Percentiles rank a stretch among this genome's conserved stretches.
Conservation (phyloP, 2,888 invertebrate species). For the Cenopis cana region DNA sequence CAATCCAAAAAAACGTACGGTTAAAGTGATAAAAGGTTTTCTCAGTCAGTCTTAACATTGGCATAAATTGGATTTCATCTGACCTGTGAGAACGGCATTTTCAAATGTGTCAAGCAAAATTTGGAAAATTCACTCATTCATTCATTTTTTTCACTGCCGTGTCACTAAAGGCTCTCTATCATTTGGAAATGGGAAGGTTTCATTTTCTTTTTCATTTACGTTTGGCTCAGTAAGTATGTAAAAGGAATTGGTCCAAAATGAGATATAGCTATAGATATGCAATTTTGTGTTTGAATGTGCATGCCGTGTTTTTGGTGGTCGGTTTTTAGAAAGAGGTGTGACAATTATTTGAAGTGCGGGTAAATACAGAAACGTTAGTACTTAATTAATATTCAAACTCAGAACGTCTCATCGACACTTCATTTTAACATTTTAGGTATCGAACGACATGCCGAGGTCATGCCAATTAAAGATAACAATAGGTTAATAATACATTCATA, state of each 20-base stretch:
- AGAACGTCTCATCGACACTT: too few relatives aligned
- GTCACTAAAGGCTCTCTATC: neutral
- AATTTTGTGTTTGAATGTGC: neutral
- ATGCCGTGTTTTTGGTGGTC: neutral
- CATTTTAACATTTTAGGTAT: neutral
- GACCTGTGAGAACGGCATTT: too few relatives aligned
- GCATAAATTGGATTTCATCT: too few relatives aligned
- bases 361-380: too few relatives aligned
- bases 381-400: too few relatives aligned
- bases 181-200: neutral
- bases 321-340: neutral
- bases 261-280: neutral
- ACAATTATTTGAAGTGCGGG: too few relatives aligned
- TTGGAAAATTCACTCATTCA: too few relatives aligned
- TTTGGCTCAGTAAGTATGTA: neutral
- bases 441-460: slow-evolving; percentile 16
- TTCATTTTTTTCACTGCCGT: neutral
- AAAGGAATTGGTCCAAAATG: neutral
- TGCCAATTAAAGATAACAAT: slow-evolving; percentile 24
- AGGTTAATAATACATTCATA: slow-evolving; percentile 20
- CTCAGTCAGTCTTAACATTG: too few relatives aligned
- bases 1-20: neutral
- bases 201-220: neutral
- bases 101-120: too few relatives aligned
- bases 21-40: too few relatives aligned